Evolutionary conservation across 2,888 invertebrate species (phyloP), one percentile per base, ranked within the genome.

Genomic region (Meliscaeva auricollis): DNA sequence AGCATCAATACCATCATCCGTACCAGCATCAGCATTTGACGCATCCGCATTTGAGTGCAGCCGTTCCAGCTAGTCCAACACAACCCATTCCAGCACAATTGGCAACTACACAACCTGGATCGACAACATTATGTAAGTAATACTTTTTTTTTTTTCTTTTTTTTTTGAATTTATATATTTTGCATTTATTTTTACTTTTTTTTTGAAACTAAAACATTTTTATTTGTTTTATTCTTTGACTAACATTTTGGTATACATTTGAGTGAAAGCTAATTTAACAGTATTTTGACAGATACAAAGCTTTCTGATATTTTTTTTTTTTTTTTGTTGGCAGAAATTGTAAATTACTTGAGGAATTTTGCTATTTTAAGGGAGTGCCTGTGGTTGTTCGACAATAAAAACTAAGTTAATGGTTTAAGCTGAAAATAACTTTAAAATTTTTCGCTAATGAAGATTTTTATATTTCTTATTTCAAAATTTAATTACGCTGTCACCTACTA

Each of bases 21-120:
- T 84, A 75, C 6, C 79, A 50, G 50, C 50, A 87, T 44, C 87
- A 87, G 35, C 88, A 88, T 78, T 66, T 88, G 81, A 54, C 76
- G 46, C 87, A 88, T 74, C 73, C 30, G 72, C 76, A 80, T 46
- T 58, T 85, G 22, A 85, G 88, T 87, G 81, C 88, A 88, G 81
- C 88, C 6, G 46, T 88, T 52, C 87, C 97, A 87, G 96, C 97
- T 56, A 77, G 83, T 83, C 58, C 83, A 54, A 76, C 87, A 60
- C 88, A 88, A 77, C 89, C 89, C 72, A 88, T 88, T 70, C 87
- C 88, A 84, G 88, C 84, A 85, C 89, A 88, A 82, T 87, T 89
- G 88, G 89, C 90, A 79, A 89, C 89, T 87, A 90, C 93, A 79
- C 87, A 89, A 77, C 93, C 93, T 41, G 82, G 69, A 60, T 62